Evolutionary conservation across 2,797 vertebrate species (phyloP).

Genomic region (Aselliscus stoliczkanus): DNA sequence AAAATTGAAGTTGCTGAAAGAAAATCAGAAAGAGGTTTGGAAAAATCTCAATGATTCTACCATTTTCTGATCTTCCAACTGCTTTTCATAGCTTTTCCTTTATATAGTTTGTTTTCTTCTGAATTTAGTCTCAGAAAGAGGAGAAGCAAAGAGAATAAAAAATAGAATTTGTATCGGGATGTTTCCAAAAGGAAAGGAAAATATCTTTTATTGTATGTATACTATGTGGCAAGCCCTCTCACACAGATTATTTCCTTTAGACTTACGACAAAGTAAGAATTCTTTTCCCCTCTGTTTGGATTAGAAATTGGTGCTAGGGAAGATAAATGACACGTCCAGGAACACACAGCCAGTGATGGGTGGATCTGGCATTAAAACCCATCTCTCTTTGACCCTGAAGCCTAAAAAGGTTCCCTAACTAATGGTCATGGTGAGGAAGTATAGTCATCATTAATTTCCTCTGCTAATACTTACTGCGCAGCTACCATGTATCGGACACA

Average conservation of each 20-base stretch:
- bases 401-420: neutral
- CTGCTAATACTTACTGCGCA: neutral
- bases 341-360: neutral
- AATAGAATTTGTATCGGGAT: neutral
- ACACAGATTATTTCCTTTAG: neutral
- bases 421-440: neutral
- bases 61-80: neutral
- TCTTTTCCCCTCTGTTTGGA: neutral
- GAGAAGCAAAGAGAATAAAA: neutral
- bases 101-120: neutral
- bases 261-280: neutral
- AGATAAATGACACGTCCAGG: neutral
- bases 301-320: neutral
- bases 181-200: neutral
- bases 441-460: neutral
- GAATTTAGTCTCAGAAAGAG: neutral
- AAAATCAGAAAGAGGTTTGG: neutral
- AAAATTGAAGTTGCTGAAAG: slow-evolving; percentile 24
- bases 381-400: neutral
- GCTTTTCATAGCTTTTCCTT: neutral
- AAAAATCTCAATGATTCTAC: neutral
- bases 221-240: neutral
- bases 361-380: neutral
- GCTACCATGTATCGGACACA: neutral
- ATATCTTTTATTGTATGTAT: neutral